Evolutionary conservation across 2,113 vertebrate species (phyloP), one percentile per base, ranked within the genome.

Genomic region (Amphiprion ocellaris): DNA sequence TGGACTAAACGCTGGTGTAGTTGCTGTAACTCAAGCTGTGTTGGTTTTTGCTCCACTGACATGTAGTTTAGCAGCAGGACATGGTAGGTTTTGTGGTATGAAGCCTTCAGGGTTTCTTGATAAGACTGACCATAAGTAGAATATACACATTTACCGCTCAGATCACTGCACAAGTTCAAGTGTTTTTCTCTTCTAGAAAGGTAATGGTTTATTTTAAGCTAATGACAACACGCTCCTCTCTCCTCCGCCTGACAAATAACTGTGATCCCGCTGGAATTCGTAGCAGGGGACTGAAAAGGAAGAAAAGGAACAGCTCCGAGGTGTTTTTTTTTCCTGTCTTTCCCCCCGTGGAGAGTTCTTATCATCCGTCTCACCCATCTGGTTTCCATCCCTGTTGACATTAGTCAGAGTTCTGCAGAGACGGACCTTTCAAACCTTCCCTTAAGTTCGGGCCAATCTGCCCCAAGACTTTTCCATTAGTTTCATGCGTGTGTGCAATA

Each of bases 281-380:
- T 54, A 47, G 60, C 71, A 37, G 78, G 75, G 23, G 44, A 59
- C 58, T 41, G 21, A 44, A 9, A 37, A 62, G 33, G 26, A 81
- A 86, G 77, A 81, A 62, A 64, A 33, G 19, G 26, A 81, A 41
- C 69, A 68, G 69, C 70, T 81, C 24, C 21, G 62, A 86, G 68
- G 37, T 84, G 65, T 75, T 86, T 74, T 64, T 64, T 30, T 74
- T 70, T 24, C 30, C 47, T 14, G 14, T 24, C 61, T 67, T 74
- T 76, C 10, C 60, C 64, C 64, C 63, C 2, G 6, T 58, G 71
- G 69, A 74, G 83, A 63, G 46, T 30, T 91, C 75, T 90, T 88
- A 88, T 92, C 90, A 60, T 76, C 83, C 39, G 52, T 77, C 82
- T 81, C 79, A 63, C 66, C 74, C 88, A 88, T 92, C 90, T 90